Conservation (phyloP, 2,888 invertebrate species). For the Bombylius major region DNA sequence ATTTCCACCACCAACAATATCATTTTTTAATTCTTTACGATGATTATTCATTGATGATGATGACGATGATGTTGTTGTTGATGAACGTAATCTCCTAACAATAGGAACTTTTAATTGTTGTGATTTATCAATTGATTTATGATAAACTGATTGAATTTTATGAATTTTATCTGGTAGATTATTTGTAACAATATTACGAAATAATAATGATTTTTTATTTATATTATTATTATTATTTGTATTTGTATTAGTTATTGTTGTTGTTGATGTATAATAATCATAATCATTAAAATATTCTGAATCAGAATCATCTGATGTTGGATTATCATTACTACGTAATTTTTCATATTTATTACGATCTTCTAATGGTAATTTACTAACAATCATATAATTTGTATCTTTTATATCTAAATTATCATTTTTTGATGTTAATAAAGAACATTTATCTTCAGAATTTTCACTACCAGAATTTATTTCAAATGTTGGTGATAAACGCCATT, state of each 20-base stretch:
- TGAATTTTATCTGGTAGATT: slow-evolving; percentile 44
- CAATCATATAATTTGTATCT: slow-evolving; percentile 38
- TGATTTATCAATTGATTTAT: slow-evolving; percentile 40
- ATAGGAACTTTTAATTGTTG: slow-evolving; percentile 31
- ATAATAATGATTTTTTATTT: slow-evolving; percentile 29
- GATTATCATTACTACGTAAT: slow-evolving; percentile 47
- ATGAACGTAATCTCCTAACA: slow-evolving; percentile 39
- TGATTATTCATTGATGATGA: slow-evolving; percentile 9
- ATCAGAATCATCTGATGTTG: slow-evolving; percentile 43
- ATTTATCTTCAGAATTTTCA: slow-evolving; percentile 27
- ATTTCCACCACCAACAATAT: neutral
- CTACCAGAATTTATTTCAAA: slow-evolving; percentile 30
- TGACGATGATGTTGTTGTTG: too few species aligned
- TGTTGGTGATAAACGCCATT: slow-evolving; percentile 36
- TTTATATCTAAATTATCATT: slow-evolving; percentile 22
- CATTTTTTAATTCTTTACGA: slow-evolving; percentile 23
- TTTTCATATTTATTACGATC: slow-evolving; percentile 69
- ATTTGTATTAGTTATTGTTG: too few species aligned
- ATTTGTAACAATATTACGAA: slow-evolving; percentile 37
- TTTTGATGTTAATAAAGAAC: slow-evolving; percentile 28
- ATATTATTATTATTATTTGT: slow-evolving; percentile 17
- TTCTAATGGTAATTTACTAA: slow-evolving; percentile 47
- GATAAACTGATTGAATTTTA: slow-evolving; percentile 39
- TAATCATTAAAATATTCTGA: slow-evolving; percentile 35
- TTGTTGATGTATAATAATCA: too few species aligned